Base-by-base conservation (phyloP, 2,797 vertebrate genomes). In the Cephalopachus bancanus region DNA sequence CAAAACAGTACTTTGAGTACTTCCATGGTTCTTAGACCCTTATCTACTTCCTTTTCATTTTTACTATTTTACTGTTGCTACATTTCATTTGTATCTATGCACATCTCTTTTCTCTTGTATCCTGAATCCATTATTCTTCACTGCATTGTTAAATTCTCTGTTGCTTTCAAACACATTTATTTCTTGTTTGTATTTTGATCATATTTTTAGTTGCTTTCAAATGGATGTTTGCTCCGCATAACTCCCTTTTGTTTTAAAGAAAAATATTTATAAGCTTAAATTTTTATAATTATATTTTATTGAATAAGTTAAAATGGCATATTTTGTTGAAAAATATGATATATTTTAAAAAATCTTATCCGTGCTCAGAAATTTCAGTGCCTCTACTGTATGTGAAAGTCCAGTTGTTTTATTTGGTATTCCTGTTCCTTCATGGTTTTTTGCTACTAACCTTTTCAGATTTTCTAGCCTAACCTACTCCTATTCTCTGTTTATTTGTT, bases 181-280 rank as follows among this genome's bases (percentile, higher is more conserved):
- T 60, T 60, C 33, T 28, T 33, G 55, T 59, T 80, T 37, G 7
- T 81, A 64, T 75, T 69, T 91, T 69, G 37, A 81, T 1, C 19
- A 7, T 20, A 88, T 87, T 94, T 90, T 51, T 64, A n/a, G 12
- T 64, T 71, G 4, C 28, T 83, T 64, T 57, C 12, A 88, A 26
- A 20, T 51, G 12, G 12, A 71, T 6, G 6, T 10, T 62, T 94
- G 15, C 69, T 94, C 11, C 9, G 22, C 3, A 22, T 59, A n/a
- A 72, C 37, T 96, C 28, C 80, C 81, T 59, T 33, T 24, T 81
- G 44, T 37, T 87, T 74, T 83, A 51, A 83, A n/a, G 28, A 91
- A 8, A 96, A 83, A 90, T 67, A 86, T 51, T 33, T 83, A 26
- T 53, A 87, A 90, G 12, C 12, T 83, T 87, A 85, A n/a, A 30